Evolutionary conservation across 2,888 invertebrate genomes (phyloP).

Genomic region (Pseudococcus longispinus): DNA sequence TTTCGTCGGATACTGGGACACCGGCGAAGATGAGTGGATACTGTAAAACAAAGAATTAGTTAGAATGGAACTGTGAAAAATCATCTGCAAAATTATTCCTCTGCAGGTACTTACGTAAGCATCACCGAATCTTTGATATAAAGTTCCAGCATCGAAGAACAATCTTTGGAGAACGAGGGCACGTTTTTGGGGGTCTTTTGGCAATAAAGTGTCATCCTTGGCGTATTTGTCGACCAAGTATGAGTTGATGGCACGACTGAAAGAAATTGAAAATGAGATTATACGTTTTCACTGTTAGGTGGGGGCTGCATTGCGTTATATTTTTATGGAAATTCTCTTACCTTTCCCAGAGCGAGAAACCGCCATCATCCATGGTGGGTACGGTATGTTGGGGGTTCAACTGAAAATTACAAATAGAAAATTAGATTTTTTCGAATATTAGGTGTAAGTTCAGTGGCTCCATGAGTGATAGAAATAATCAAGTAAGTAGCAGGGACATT

Average conservation of each 20-base stretch:
- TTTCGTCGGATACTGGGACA: constrained; percentile 71
- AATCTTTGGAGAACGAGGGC: constrained; percentile 80
- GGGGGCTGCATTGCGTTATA: no score
- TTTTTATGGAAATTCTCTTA: constrained; percentile 58
- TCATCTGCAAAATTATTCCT: background rate
- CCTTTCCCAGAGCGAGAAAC: constrained; percentile 81
- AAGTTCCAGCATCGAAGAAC: constrained; percentile 80
- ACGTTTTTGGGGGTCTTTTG: constrained; percentile 78
- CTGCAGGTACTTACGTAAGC: constrained; percentile 71
- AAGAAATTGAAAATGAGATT: constrained; percentile 57
- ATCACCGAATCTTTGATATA: constrained; percentile 74
- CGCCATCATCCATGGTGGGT: constrained; percentile 84
- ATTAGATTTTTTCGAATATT: background rate
- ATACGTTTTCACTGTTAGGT: background rate
- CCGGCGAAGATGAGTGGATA: constrained; percentile 71
- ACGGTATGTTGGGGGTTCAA: constrained; percentile 85
- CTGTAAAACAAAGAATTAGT: constrained; percentile 62
- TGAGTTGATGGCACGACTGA: constrained; percentile 77
- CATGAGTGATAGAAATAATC: no score
- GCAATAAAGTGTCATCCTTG: constrained; percentile 77
- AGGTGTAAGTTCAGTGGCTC: no score
- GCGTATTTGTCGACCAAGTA: constrained; percentile 84
- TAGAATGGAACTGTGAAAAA: background rate
- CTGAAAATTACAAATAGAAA: constrained; percentile 63
- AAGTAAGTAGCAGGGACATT: background rate